Evolutionary conservation across 2,113 vertebrate genomes (phyloP).

Genomic region (Ceratotherium simum): DNA sequence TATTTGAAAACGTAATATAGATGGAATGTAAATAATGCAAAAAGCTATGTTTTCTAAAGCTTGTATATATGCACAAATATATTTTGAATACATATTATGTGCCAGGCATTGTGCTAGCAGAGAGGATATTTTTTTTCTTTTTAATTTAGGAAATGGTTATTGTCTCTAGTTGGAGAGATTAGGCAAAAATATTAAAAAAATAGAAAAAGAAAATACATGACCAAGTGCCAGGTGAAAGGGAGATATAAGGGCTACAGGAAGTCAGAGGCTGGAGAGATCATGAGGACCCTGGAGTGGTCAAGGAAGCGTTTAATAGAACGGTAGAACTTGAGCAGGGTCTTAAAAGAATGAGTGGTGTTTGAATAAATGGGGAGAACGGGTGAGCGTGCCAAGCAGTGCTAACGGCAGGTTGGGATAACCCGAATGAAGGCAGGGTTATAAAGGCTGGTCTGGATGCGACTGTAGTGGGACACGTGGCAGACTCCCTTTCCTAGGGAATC

Average conservation of each 20-base stretch:
- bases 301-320: neutral
- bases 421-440: neutral
- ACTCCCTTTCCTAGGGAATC: neutral
- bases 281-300: rapidly evolving
- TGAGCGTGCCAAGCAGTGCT: too few species aligned
- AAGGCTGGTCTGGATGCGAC: neutral
- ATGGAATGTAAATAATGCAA: conserved; percentile 6
- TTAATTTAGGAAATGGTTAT: neutral
- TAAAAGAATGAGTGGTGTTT: neutral
- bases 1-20: neutral
- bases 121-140: neutral
- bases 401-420: too few species aligned
- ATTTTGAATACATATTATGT: neutral
- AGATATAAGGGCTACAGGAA: neutral
- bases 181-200: neutral
- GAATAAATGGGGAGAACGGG: neutral
- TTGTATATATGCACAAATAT: neutral
- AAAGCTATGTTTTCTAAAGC: neutral
- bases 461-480: neutral
- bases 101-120: neutral
- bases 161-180: neutral
- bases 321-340: neutral
- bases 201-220: neutral
- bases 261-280: neutral
- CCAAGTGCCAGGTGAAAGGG: neutral